Evolutionary conservation across 2,797 vertebrate genomes (phyloP).

Genomic region (Pogoniulus pusillus): DNA sequence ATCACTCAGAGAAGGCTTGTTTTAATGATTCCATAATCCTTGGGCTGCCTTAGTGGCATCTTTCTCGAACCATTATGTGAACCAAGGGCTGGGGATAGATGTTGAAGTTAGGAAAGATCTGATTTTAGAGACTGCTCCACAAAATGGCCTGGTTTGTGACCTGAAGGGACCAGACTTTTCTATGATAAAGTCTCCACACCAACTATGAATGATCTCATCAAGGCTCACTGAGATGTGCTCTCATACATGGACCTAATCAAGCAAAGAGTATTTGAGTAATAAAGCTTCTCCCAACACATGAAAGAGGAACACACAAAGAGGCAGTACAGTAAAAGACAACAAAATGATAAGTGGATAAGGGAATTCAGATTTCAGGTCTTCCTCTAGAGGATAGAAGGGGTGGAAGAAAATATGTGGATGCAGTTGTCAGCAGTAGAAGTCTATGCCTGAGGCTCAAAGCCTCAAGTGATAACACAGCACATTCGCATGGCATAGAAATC

Average conservation of each 20-base stretch:
- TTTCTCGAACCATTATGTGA: background rate
- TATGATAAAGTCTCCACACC: fast-evolving
- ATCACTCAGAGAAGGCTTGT: background rate
- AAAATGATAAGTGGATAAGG: background rate
- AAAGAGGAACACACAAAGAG: background rate
- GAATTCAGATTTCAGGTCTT: background rate
- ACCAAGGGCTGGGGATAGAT: background rate
- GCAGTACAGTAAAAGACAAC: background rate
- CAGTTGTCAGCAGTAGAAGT: background rate
- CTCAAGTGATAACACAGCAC: background rate
- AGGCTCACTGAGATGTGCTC: background rate
- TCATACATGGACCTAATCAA: background rate
- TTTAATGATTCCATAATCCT: background rate
- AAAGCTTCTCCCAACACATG: background rate
- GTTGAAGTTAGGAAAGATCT: background rate
- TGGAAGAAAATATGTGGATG: background rate
- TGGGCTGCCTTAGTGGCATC: background rate
- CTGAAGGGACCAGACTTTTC: background rate
- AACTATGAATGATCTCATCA: background rate
- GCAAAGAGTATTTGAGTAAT: background rate
- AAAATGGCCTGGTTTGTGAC: background rate
- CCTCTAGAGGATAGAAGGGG: background rate
- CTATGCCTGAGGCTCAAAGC: background rate
- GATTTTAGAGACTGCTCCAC: background rate
- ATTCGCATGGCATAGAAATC: background rate